Percentiles rank a stretch among this genome's conserved stretches.
These are phyloP conservation scores for Sycophila texana DNA, from an alignment of 2,888 invertebrate species.

Conservation along the genomic window DNA sequence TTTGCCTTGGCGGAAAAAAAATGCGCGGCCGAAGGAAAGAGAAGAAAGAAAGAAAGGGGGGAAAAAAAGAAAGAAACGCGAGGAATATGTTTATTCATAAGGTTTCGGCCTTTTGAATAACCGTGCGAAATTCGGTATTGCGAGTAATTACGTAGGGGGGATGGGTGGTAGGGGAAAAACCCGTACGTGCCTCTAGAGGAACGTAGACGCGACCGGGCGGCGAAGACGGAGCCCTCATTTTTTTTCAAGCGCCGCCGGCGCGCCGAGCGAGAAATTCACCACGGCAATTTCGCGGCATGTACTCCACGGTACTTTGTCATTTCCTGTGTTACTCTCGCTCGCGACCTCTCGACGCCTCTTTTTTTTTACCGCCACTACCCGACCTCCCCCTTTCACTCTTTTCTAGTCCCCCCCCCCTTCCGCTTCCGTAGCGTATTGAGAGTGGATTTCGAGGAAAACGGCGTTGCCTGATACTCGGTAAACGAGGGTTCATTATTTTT, in stretches of 20 bases:
- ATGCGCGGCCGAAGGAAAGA: not conserved
- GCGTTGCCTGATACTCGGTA: too few species aligned
- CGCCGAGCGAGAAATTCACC: not conserved
- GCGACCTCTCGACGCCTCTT: slow-evolving; percentile 26
- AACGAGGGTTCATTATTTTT: too few species aligned
- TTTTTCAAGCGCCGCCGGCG: slow-evolving; percentile 2
- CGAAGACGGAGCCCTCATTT: not conserved
- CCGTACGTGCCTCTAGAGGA: too few species aligned
- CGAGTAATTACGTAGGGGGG: too few species aligned
- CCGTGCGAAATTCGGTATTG: too few species aligned
- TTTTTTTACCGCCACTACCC: not conserved
- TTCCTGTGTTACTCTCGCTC: slow-evolving; percentile 21
- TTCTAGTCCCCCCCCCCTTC: slow-evolving; percentile 3
- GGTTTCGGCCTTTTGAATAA: too few species aligned
- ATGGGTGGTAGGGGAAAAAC: too few species aligned
- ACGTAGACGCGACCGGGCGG: not conserved
- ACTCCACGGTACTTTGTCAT: slow-evolving; percentile 41
- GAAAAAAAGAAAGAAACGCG: not conserved
- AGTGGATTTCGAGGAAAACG: too few species aligned
- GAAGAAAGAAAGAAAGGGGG: not conserved
- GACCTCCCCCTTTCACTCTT: not conserved
- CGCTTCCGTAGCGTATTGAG: not conserved
- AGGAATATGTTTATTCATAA: too few species aligned
- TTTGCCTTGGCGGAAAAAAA: not conserved
- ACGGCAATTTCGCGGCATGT: slow-evolving; percentile 31